Conservation (phyloP, 2,888 invertebrate genomes). For the Drosophila longiperda region DNA sequence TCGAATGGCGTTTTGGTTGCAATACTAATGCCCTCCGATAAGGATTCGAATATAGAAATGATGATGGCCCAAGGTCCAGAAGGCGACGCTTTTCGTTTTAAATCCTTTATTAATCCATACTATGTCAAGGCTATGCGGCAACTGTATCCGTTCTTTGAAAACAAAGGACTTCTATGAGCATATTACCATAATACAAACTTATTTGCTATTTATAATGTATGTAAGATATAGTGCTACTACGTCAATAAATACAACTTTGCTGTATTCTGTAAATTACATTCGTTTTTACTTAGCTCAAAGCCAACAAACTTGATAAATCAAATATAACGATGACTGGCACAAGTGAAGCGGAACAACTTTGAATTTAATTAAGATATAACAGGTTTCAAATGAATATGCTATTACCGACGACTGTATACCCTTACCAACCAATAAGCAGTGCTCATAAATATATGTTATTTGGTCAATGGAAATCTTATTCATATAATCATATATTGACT, state of each 20-base stretch:
- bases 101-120: conserved; percentile 62
- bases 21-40: conserved; percentile 71
- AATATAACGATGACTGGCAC: conserved; percentile 31
- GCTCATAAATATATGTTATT: too few species aligned
- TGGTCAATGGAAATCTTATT: too few species aligned
- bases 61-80: conserved; percentile 65
- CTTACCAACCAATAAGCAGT: not conserved
- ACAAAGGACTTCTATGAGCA: conserved; percentile 66
- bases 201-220: not conserved
- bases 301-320: conserved; percentile 3
- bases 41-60: conserved; percentile 72
- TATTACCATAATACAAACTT: not conserved
- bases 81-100: conserved; percentile 61
- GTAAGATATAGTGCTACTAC: conserved; percentile 1
- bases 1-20: conserved; percentile 54
- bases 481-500: too few species aligned
- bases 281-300: not conserved
- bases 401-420: not conserved
- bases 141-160: conserved; percentile 77
- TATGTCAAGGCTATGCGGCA: conserved; percentile 75
- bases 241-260: conserved; percentile 4
- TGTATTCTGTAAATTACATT: not conserved
- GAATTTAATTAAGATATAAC: conserved; percentile 1
- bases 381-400: too few species aligned
- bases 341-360: not conserved